phyloP scores from a whole-genome alignment of 2,113 vertebrate species.

The Pomatorhinus ruficollis region DNA sequence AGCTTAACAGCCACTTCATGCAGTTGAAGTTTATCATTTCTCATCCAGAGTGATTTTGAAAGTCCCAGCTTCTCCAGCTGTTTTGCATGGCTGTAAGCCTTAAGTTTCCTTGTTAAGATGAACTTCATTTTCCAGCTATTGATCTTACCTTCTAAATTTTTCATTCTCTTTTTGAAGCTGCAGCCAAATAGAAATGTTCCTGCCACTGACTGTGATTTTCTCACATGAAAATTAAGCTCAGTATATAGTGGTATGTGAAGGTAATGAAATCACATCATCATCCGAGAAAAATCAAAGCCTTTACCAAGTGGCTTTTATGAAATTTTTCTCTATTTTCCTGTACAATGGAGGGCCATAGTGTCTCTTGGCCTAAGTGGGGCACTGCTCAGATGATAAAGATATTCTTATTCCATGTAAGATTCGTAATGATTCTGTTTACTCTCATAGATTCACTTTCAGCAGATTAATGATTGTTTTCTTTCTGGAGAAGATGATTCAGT shows the following conservation, averaged over 20 bases:
- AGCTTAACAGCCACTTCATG: background rate
- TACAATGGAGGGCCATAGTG: background rate
- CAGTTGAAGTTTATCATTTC: background rate
- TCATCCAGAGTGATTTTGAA: background rate
- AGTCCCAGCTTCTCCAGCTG: background rate
- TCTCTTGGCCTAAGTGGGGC: background rate
- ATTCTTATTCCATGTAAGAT: background rate
- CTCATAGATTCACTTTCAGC: background rate
- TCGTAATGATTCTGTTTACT: conserved; percentile 41
- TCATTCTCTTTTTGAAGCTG: conserved; percentile 38
- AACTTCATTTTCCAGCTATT: conserved; percentile 29
- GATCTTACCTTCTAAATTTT: conserved; percentile 45
- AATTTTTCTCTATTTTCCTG: background rate
- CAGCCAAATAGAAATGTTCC: conserved; percentile 42
- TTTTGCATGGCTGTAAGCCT: background rate
- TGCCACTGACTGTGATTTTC: conserved; percentile 24
- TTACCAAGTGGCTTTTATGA: background rate
- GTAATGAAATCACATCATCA: conserved; percentile 15
- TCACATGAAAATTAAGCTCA: conserved; percentile 31
- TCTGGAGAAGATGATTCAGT: background rate
- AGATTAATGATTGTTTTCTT: conserved; percentile 42
- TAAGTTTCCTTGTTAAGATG: conserved; percentile 1
- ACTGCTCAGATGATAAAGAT: background rate
- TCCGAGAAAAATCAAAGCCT: conserved; percentile 15
- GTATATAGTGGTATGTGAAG: background rate